Percentiles rank a stretch among this genome's conserved stretches.
Evolutionary conservation across 1,140 invertebrate genomes (phyloP).

Genomic region (Neelides sp.): DNA sequence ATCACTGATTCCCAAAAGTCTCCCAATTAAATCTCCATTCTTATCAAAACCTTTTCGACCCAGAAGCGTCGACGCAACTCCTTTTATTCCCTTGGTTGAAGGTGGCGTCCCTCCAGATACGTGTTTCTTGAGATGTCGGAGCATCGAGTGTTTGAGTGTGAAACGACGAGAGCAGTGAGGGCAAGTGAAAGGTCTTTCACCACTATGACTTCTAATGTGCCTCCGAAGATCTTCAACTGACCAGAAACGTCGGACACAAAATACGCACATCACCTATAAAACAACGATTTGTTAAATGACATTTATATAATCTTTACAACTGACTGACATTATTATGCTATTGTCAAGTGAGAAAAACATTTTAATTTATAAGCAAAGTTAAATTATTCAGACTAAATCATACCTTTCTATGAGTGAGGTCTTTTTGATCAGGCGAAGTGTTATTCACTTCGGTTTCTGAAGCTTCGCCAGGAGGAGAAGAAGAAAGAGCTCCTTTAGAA

Average conservation of each 20-base stretch:
- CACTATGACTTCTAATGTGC: slow-evolving; percentile 81
- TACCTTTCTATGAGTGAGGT: slow-evolving; percentile 26
- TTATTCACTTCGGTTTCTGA: slow-evolving; percentile 20
- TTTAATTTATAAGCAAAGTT: slow-evolving; percentile 1
- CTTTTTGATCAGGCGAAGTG: slow-evolving; percentile 9
- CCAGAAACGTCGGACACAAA: slow-evolving; percentile 84
- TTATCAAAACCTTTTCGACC: slow-evolving; percentile 40
- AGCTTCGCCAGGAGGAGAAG: slow-evolving; percentile 24
- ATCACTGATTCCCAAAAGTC: slow-evolving; percentile 72
- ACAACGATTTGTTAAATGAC: no score
- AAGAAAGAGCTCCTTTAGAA: slow-evolving; percentile 56
- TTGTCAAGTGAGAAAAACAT: no score
- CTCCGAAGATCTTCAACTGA: slow-evolving; percentile 80
- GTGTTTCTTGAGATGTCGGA: slow-evolving; percentile 77
- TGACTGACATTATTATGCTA: no score
- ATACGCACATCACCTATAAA: slow-evolving; percentile 68
- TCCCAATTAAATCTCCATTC: slow-evolving; percentile 64
- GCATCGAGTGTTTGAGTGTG: slow-evolving; percentile 86
- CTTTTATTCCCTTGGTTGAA: background rate
- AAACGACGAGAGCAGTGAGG: slow-evolving; percentile 58
- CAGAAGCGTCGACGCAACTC: background rate
- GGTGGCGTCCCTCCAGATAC: slow-evolving; percentile 2
- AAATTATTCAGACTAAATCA: background rate
- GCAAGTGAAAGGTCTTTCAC: slow-evolving; percentile 65
- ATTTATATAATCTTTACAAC: no score